phyloP scores from a whole-genome alignment of 2,888 invertebrate genomes.

The Plebejus anna region DNA sequence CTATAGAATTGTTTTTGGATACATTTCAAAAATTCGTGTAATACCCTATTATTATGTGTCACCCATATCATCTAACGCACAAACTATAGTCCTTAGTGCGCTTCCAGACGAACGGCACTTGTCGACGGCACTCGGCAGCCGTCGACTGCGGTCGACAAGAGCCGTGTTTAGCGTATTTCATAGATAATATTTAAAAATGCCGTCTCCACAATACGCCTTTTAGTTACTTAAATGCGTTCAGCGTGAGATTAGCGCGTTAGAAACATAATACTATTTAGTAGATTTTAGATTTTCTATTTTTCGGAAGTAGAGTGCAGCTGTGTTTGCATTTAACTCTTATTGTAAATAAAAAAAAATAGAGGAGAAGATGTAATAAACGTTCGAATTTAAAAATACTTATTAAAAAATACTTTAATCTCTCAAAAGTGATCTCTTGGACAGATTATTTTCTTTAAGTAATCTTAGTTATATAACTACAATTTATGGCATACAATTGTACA shows the following conservation, averaged over 20 bases:
- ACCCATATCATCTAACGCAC: no score
- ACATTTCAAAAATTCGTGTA: no score
- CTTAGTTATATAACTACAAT: slow-evolving; percentile 10
- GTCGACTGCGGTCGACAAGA: no score
- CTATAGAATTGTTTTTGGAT: no score
- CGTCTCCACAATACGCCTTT: no score
- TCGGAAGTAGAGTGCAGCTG: background rate
- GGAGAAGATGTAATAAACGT: background rate
- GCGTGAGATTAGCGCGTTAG: background rate
- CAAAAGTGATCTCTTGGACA: slow-evolving; percentile 8
- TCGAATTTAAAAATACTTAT: background rate
- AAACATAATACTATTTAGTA: no score
- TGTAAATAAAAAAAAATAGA: background rate
- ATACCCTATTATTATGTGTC: no score
- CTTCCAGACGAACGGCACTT: no score
- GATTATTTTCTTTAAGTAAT: slow-evolving; percentile 18
- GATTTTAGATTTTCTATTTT: no score
- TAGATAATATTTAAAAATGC: no score
- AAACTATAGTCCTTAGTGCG: background rate
- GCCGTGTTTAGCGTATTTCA: no score
- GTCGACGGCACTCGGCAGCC: no score
- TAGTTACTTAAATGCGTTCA: background rate
- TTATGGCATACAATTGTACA: slow-evolving; percentile 26
- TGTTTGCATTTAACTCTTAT: background rate
- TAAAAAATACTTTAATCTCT: background rate